phyloP scores from a whole-genome alignment of 2,113 vertebrate genomes.

The Herpetotheres cachinnans region DNA sequence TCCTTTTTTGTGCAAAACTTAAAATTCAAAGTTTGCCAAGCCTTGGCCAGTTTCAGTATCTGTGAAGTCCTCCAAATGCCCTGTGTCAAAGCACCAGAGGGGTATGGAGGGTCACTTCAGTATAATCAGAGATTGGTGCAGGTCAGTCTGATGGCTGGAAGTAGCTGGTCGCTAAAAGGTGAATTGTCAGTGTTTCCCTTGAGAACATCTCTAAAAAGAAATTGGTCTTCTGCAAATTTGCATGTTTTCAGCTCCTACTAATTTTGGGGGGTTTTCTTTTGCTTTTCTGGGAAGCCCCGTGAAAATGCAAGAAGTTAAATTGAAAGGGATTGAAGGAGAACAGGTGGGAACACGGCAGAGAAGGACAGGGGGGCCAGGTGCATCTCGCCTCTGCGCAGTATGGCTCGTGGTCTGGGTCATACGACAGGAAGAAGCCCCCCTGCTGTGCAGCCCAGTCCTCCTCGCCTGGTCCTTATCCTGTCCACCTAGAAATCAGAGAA shows the following conservation, averaged over 20 bases:
- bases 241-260: not conserved
- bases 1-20: not conserved
- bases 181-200: not conserved
- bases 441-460: not conserved
- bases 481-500: not conserved
- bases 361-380: not conserved
- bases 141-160: not conserved
- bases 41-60: not conserved
- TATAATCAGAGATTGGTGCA: not conserved
- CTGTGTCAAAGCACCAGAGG: not conserved
- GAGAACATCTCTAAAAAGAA: not conserved
- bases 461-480: not conserved
- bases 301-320: not conserved
- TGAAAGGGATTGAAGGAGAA: not conserved
- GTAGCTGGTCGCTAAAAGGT: not conserved
- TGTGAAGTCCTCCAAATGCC: not conserved
- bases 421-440: not conserved
- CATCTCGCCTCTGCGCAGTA: rapidly evolving
- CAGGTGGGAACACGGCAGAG: not conserved
- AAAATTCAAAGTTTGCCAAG: not conserved
- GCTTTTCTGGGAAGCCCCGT: not conserved
- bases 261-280: not conserved
- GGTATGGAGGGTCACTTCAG: not conserved
- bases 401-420: rapidly evolving
- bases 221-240: not conserved